A percentile compares a stretch with the other conserved stretches of the same genome.
Conservation (phyloP, 2,888 invertebrate species). For the Meta bourneti region DNA sequence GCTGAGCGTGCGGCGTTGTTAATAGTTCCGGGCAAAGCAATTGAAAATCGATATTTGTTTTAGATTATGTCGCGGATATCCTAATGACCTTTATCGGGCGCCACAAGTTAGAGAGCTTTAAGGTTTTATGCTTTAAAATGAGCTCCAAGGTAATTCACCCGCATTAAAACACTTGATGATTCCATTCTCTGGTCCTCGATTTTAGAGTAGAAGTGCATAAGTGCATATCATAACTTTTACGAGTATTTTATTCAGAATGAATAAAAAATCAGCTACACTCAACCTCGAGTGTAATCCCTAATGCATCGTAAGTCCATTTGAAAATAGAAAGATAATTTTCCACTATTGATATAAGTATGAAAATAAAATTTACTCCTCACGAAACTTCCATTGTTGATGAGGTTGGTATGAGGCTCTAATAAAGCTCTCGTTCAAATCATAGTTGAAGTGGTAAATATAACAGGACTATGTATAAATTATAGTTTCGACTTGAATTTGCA, state of each 20-base stretch:
- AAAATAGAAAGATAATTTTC: background rate
- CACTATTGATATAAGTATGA: no score
- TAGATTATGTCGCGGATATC: constrained; percentile 34
- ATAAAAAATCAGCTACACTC: background rate
- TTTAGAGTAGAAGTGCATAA: background rate
- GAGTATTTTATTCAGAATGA: background rate
- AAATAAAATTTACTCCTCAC: no score
- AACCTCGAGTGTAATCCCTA: background rate
- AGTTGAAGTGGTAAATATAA: no score
- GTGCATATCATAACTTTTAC: background rate
- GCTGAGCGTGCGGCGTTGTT: constrained; percentile 9
- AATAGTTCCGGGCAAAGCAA: constrained; percentile 36
- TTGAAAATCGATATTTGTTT: constrained; percentile 60
- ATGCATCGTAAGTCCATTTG: background rate
- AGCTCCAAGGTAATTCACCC: constrained; percentile 22
- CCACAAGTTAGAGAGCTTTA: constrained; percentile 23
- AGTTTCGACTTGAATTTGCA: no score
- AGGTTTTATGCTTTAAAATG: constrained; percentile 28
- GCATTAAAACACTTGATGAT: constrained; percentile 28
- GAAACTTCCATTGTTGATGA: no score
- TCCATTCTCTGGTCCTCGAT: background rate
- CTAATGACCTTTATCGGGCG: constrained; percentile 56
- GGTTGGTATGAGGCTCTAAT: no score
- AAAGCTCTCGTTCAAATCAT: no score
- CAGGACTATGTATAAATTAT: no score